A percentile compares a stretch with the other conserved stretches of the same genome.
Evolutionary conservation across 2,113 vertebrate genomes (phyloP).

Genomic region (Lophura nycthemera): DNA sequence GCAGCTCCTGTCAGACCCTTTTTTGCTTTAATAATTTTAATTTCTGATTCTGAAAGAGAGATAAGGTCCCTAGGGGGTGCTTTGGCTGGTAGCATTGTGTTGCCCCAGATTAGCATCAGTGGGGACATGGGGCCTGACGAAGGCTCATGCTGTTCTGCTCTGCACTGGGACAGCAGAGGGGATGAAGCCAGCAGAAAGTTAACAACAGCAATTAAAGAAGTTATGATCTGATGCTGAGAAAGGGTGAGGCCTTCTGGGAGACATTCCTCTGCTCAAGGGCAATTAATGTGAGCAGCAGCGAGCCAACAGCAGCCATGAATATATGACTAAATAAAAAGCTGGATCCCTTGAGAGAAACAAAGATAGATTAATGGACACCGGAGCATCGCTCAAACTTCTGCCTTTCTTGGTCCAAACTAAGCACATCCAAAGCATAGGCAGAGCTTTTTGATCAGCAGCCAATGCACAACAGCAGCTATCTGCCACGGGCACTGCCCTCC

Average conservation of each 20-base stretch:
- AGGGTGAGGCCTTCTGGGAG: background rate
- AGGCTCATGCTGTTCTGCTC: rapidly evolving
- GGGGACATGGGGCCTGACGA: rapidly evolving
- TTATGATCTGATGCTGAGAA: background rate
- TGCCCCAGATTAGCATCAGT: background rate
- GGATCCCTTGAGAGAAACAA: constrained; percentile 6
- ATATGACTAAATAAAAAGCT: constrained; percentile 42
- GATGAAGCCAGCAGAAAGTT: background rate
- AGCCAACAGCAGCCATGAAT: background rate
- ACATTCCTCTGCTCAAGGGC: background rate
- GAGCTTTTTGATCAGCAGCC: background rate
- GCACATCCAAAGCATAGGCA: background rate
- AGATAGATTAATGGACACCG: background rate
- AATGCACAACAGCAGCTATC: background rate
- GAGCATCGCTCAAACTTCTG: background rate
- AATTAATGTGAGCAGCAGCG: background rate
- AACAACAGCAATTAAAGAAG: constrained; percentile 9
- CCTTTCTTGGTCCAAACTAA: constrained; percentile 7
- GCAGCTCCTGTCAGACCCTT: background rate
- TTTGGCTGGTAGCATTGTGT: background rate
- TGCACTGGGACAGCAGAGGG: rapidly evolving
- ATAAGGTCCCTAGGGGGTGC: background rate
- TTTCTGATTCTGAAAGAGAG: background rate
- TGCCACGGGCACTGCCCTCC: background rate
- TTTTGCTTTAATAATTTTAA: background rate